Base-by-base conservation (phyloP, 1,140 invertebrate genomes). In the Lepidurus apus region DNA sequence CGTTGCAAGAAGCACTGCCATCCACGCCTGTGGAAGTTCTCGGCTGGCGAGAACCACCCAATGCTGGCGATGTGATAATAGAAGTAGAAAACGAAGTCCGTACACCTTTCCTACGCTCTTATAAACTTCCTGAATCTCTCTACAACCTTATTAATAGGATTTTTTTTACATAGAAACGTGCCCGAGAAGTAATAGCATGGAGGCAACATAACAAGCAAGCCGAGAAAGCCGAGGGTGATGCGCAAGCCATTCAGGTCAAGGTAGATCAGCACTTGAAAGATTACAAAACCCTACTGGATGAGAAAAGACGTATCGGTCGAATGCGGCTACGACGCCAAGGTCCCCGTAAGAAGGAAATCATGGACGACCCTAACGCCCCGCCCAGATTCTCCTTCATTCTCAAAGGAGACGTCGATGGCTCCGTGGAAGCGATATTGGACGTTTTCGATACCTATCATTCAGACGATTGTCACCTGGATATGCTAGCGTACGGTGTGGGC, bases 391-490 rank as follows among this genome's bases (percentile, higher is more conserved):
- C 81, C 11, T 78, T 85, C 76, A 79, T 85, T 45, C 77, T 85
- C 9, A 85, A 85, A 81, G 84, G 86, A 43, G 95, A 97, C 85
- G 94, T 96, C 3, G 91, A 93, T 84, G 94, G 95, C 0, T 97
- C 95, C 10, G 89, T 98, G 9, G 96, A 99, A 86, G 96, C 97
- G 1, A 94, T 99, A 81, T 85, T 98, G 65, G 93, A 98, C 85
- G 92, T 95, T 43, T 84, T 99, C 42, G 92, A 95, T 76, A 95
- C 95, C 0, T 99, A 98, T 83, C 87, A 91, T 76, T 90, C 89
- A 74, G 85, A 91, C 80, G 86, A 91, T 7, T 96, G 97, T 83
- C 87, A 88, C 45, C 85, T 99, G 7, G 92, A 97, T 82, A 84
- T 99, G 7, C 89, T 99, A 24, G 92, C 96, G 84, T 97, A 93